Conservation (phyloP, 64 coral and sea anemone species). For the Montipora capricornis region DNA sequence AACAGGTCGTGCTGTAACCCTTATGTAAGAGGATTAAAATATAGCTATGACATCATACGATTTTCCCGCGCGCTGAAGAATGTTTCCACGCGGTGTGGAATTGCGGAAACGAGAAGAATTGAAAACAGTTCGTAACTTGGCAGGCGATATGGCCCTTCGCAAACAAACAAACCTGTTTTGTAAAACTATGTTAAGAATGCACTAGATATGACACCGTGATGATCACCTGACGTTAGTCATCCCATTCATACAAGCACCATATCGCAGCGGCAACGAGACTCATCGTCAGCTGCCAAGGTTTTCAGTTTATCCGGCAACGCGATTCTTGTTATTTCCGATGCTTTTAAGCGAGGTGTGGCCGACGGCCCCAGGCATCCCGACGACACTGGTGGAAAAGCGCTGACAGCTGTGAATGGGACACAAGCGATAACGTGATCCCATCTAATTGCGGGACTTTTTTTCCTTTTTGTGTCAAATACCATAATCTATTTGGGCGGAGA, state of each 20-base stretch:
- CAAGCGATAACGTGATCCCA: not conserved
- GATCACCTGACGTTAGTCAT: not conserved
- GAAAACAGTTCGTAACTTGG: not conserved
- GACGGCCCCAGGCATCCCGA: not conserved
- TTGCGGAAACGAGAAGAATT: conserved; percentile 28
- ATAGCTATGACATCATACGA: conserved; percentile 29
- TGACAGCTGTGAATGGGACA: not conserved
- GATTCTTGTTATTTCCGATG: conserved; percentile 22
- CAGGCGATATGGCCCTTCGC: conserved; percentile 4
- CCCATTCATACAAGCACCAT: not conserved
- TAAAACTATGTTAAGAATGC: not conserved
- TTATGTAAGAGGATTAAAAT: not conserved
- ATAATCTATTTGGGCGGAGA: not conserved
- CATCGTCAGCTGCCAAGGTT: no score
- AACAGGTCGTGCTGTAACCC: not conserved
- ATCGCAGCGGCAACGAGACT: not conserved
- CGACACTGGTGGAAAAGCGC: not conserved
- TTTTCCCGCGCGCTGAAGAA: not conserved
- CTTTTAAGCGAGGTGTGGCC: no score
- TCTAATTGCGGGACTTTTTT: not conserved
- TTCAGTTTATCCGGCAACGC: not conserved
- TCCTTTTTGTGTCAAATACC: not conserved
- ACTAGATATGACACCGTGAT: not conserved
- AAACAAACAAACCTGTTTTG: not conserved
- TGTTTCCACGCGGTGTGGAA: not conserved